phyloP scores from a whole-genome alignment of 2,888 invertebrate genomes.

The Limnephilus rhombicus region DNA sequence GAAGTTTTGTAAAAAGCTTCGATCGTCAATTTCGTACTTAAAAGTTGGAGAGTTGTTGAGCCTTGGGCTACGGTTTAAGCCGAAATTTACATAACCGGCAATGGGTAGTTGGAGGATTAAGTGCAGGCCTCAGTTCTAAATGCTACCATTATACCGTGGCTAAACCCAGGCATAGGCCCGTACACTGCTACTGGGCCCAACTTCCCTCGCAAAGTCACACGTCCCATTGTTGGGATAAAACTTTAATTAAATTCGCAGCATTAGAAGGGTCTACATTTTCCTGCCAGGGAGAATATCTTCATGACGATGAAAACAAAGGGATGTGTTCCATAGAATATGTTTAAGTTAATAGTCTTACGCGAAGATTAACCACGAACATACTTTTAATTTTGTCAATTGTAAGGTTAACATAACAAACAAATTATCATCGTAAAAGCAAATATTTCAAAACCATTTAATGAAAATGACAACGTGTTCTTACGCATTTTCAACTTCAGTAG shows the following conservation, averaged over 20 bases:
- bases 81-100: background rate
- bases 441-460: background rate
- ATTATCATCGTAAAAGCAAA: background rate
- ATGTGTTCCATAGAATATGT: background rate
- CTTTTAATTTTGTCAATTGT: background rate
- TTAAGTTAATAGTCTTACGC: background rate
- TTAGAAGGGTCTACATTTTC: background rate
- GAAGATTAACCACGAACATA: background rate
- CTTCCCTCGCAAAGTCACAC: background rate
- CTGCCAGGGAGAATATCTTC: background rate
- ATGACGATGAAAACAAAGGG: background rate
- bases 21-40: background rate
- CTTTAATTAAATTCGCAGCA: slow-evolving; percentile 6
- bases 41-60: slow-evolving; percentile 24
- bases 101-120: slow-evolving; percentile 8
- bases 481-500: too few species aligned
- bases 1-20: background rate
- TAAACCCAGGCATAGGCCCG: background rate
- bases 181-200: background rate
- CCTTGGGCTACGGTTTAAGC: background rate
- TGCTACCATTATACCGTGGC: background rate
- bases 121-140: background rate
- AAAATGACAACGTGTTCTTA: background rate
- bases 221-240: slow-evolving; percentile 7
- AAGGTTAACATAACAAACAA: background rate